Conservation (phyloP, 1,140 invertebrate species). For the Drosophila simulans region DNA sequence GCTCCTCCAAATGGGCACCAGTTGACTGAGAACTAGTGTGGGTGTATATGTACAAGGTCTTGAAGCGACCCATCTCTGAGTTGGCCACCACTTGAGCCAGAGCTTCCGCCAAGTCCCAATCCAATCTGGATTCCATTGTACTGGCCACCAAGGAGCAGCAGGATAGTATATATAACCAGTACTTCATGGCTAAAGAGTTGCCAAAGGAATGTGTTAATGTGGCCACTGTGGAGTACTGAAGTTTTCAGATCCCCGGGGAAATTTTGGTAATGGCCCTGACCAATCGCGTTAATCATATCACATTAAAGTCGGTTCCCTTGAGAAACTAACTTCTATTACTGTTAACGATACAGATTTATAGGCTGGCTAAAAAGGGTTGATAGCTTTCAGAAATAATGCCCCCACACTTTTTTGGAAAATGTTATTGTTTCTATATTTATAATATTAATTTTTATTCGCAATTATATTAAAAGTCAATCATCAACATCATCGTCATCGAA, state of each 20-base stretch:
- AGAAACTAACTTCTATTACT: background rate
- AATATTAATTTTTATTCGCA: conserved; percentile 34
- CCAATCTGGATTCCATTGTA: background rate
- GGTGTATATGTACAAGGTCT: conserved; percentile 48
- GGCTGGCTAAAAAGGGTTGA: background rate
- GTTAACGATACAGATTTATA: background rate
- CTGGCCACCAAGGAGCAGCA: background rate
- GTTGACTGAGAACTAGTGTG: conserved; percentile 16
- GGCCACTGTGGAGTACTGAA: background rate
- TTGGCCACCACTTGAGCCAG: conserved; percentile 45
- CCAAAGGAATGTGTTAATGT: conserved; percentile 1
- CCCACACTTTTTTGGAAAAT: background rate
- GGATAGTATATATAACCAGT: background rate
- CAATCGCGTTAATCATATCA: conserved; percentile 19
- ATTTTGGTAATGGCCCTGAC: conserved; percentile 12
- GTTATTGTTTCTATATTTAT: background rate
- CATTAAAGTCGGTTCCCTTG: background rate
- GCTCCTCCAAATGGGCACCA: conserved; percentile 18
- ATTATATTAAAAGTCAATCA: conserved; percentile 41
- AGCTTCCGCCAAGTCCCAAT: conserved; percentile 20
- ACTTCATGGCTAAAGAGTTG: conserved; percentile 17
- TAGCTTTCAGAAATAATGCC: too few species aligned
- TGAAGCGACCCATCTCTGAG: conserved; percentile 48
- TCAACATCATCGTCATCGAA: conserved; percentile 56
- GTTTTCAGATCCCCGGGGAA: conserved; percentile 7